Conservation (phyloP, 1,140 invertebrate genomes). For the Archegozetes longisetosus region DNA sequence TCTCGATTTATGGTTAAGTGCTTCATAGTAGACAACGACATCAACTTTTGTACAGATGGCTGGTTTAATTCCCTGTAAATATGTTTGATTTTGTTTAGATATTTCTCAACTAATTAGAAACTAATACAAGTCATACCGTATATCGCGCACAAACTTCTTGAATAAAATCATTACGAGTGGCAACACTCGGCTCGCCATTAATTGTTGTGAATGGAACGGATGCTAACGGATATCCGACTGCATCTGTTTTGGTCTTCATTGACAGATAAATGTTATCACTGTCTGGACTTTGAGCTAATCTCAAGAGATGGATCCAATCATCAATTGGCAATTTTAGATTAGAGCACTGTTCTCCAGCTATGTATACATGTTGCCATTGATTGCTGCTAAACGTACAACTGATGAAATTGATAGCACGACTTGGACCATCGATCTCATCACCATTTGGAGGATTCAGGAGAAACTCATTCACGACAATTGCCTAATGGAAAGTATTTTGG, state of each 20-base stretch:
- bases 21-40: neutral
- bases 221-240: neutral
- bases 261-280: neutral
- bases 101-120: neutral
- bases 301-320: conserved; percentile 1
- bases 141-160: conserved; percentile 7
- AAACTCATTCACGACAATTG: conserved; percentile 10
- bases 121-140: neutral
- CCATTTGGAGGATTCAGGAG: conserved; percentile 1
- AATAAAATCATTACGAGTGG: conserved; percentile 13
- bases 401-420: conserved; percentile 11
- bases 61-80: neutral
- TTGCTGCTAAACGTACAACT: conserved; percentile 1
- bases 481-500: neutral
- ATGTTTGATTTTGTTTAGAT: neutral
- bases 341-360: neutral
- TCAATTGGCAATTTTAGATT: conserved; percentile 2
- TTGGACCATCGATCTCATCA: conserved; percentile 7
- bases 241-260: conserved; percentile 14
- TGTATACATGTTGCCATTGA: neutral
- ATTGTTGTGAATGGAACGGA: conserved; percentile 1
- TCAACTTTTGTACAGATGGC: conserved; percentile 5
- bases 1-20: conserved; percentile 4
- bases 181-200: neutral
- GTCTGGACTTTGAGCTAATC: neutral